These are phyloP conservation scores for Synanthedon andrenaeformis DNA, from an alignment of 2,888 invertebrate genomes.

Conservation along the genomic window DNA sequence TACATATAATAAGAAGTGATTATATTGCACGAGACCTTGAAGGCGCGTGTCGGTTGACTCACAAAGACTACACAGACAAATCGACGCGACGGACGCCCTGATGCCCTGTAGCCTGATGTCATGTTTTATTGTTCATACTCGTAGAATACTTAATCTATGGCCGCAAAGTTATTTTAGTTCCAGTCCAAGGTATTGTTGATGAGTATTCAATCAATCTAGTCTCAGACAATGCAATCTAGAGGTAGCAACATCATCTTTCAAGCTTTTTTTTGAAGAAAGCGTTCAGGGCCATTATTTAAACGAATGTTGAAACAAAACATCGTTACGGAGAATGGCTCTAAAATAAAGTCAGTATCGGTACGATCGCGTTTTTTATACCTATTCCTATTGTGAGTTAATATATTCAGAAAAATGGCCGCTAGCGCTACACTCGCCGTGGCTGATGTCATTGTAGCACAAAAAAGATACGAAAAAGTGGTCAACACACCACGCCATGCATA, in stretches of 20 bases:
- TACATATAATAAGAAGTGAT: too few relatives aligned
- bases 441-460: slow-evolving; percentile 1
- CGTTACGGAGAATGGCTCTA: background rate
- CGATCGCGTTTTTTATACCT: slow-evolving; percentile 1
- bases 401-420: slow-evolving; percentile 1
- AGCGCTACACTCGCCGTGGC: background rate
- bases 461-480: background rate
- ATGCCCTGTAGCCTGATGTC: too few relatives aligned
- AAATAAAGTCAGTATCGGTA: background rate
- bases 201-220: too few relatives aligned
- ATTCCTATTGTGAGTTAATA: background rate
- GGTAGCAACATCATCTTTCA: too few relatives aligned
- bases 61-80: slow-evolving; percentile 2
- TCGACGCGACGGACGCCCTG: too few relatives aligned
- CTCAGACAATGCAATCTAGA: too few relatives aligned
- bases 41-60: background rate
- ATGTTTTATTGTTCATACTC: background rate
- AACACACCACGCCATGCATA: background rate
- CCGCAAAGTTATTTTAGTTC: too few relatives aligned
- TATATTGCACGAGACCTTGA: too few relatives aligned
- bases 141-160: too few relatives aligned
- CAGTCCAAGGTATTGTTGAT: too few relatives aligned
- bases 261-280: background rate
- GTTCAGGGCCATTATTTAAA: background rate
- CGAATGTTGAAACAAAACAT: background rate